These are phyloP conservation scores for Acanthis flammea DNA, from an alignment of 2,797 vertebrate species.

Conservation along the genomic window DNA sequence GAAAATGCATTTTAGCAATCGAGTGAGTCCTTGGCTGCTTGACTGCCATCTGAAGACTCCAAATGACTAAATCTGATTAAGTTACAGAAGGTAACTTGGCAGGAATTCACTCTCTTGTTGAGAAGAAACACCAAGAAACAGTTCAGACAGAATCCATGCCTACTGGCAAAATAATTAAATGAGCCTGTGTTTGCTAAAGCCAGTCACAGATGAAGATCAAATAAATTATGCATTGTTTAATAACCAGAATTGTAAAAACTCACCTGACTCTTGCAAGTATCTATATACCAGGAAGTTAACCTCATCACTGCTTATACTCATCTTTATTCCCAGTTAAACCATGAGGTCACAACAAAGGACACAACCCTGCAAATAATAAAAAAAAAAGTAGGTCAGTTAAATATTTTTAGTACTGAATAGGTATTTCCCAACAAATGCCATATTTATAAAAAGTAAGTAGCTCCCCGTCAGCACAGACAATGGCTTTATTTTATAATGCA, in stretches of 20 bases:
- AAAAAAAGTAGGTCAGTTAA: slow-evolving; percentile 66
- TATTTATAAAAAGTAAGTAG: not conserved
- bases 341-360: slow-evolving; percentile 98
- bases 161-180: slow-evolving; percentile 51
- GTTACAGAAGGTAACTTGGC: slow-evolving; percentile 52
- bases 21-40: not conserved
- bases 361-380: slow-evolving; percentile 82
- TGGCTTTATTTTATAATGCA: slow-evolving; percentile 26
- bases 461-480: not conserved
- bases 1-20: not conserved
- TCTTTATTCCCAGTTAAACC: slow-evolving; percentile 99
- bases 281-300: slow-evolving; percentile 99
- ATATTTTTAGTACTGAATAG: slow-evolving; percentile 33
- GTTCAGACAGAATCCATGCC: slow-evolving; percentile 15
- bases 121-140: slow-evolving; percentile 28
- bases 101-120: slow-evolving; percentile 32
- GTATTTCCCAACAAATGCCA: not conserved
- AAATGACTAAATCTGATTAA: slow-evolving; percentile 46
- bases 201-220: slow-evolving; percentile 46
- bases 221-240: slow-evolving; percentile 32
- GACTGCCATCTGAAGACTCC: slow-evolving; percentile 14
- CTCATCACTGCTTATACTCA: slow-evolving; percentile 99
- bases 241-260: slow-evolving; percentile 69
- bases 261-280: slow-evolving; percentile 99
- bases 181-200: slow-evolving; percentile 51